These are phyloP conservation scores for Temnothorax nylanderi DNA, from an alignment of 1,140 invertebrate species.

Conservation along the genomic window DNA sequence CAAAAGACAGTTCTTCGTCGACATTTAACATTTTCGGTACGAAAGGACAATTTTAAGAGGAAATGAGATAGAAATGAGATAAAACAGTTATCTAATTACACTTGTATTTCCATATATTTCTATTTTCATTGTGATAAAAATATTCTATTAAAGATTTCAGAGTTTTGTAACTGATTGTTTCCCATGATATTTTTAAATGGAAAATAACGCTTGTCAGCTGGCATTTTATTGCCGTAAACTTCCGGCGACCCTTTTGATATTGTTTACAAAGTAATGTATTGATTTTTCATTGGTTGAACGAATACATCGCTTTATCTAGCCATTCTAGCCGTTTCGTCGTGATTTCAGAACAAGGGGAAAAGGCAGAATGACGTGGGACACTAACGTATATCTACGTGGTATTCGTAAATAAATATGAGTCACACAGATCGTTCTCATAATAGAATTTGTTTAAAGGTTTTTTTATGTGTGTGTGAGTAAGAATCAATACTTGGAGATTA, in stretches of 20 bases:
- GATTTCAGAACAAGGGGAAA: constrained; percentile 35
- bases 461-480: not conserved
- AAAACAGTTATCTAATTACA: constrained; percentile 49
- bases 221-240: constrained; percentile 53
- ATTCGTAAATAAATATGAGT: constrained; percentile 18
- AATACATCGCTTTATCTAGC: constrained; percentile 60
- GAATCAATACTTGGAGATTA: not conserved
- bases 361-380: not conserved
- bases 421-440: not conserved
- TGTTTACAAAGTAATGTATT: constrained; percentile 69
- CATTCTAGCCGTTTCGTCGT: constrained; percentile 40
- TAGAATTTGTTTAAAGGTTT: constrained; percentile 1
- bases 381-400: not conserved
- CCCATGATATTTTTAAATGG: constrained; percentile 6
- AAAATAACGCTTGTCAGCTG: not conserved
- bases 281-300: constrained; percentile 70
- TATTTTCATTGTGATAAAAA: constrained; percentile 56
- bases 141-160: constrained; percentile 44
- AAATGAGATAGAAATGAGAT: constrained; percentile 19
- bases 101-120: constrained; percentile 48
- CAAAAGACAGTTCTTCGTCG: not conserved
- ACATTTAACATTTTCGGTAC: not conserved
- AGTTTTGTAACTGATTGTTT: constrained; percentile 60
- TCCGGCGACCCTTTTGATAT: constrained; percentile 61
- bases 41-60: not conserved